Evolutionary conservation across 2,113 vertebrate genomes (phyloP).

Genomic region (Micromys minutus): DNA sequence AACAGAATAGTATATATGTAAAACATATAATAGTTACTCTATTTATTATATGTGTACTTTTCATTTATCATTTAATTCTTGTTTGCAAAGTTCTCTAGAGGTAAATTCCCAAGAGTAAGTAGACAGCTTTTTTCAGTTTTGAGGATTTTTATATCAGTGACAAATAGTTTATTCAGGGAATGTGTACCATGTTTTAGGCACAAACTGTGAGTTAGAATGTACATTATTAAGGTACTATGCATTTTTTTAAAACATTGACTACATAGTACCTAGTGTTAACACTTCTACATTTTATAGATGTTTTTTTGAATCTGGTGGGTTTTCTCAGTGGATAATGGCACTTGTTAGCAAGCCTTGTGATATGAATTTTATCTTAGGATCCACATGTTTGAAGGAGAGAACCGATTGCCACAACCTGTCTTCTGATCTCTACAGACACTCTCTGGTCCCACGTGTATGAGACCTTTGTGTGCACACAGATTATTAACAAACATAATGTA

Average conservation of each 20-base stretch:
- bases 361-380: background rate
- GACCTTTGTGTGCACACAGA: background rate
- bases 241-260: background rate
- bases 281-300: background rate
- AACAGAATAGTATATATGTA: background rate
- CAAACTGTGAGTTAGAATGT: background rate
- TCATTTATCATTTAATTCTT: background rate
- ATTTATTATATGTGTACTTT: background rate
- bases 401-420: background rate
- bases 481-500: background rate
- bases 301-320: background rate
- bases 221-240: background rate
- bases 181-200: background rate
- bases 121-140: background rate
- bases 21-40: background rate
- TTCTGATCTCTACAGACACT: background rate
- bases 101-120: background rate
- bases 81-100: background rate
- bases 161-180: background rate
- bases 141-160: background rate
- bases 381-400: background rate
- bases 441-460: background rate
- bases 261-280: background rate
- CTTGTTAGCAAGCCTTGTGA: background rate
- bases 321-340: background rate